Evolutionary conservation across 2,888 invertebrate species (phyloP).

Genomic region (Lasioglossum zephyrum): DNA sequence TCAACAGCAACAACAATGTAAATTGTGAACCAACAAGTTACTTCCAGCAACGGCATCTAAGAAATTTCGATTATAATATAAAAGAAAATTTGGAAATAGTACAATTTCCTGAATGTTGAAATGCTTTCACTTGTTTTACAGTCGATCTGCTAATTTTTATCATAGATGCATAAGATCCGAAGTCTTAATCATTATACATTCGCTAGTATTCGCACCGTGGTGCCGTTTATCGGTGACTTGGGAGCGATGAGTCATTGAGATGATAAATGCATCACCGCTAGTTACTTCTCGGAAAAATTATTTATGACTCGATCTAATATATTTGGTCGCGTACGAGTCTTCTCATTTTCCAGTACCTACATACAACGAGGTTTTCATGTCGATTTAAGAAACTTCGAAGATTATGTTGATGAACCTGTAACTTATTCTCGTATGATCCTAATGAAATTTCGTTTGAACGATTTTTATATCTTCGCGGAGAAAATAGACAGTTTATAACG

Average conservation of each 20-base stretch:
- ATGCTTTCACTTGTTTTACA: neutral
- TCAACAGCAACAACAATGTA: no score
- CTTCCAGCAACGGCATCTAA: no score
- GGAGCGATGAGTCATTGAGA: neutral
- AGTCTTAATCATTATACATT: neutral
- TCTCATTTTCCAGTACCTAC: neutral
- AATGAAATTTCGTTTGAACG: no score
- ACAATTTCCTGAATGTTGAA: neutral
- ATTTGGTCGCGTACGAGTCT: neutral
- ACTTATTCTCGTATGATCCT: no score
- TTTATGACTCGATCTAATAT: neutral
- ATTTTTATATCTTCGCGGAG: no score
- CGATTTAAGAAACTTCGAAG: no score
- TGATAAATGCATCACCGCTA: conserved; percentile 1
- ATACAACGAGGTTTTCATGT: no score
- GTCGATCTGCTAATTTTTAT: neutral
- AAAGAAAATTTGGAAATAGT: neutral
- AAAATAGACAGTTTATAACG: no score
- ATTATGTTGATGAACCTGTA: no score
- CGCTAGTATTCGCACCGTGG: neutral
- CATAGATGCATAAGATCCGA: neutral
- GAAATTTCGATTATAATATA: no score
- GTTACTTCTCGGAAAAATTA: neutral
- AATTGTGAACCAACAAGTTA: no score
- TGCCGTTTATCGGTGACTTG: neutral